These are phyloP conservation scores for Nephila pilipes DNA, from an alignment of 1,140 invertebrate genomes.

Conservation along the genomic window DNA sequence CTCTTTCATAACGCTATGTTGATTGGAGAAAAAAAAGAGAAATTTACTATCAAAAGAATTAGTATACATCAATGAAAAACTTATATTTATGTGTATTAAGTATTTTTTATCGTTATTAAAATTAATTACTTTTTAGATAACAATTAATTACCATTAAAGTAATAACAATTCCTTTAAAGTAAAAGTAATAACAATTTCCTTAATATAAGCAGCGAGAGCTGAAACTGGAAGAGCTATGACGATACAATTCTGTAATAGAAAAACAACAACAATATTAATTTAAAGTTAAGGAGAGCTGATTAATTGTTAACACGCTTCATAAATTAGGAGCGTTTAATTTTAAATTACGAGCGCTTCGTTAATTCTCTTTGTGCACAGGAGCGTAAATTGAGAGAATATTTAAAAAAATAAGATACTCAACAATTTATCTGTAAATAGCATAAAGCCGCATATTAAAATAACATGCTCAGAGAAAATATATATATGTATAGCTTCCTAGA, in stretches of 20 bases:
- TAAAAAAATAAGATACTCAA: neutral
- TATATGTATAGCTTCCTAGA: neutral
- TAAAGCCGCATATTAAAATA: conserved; percentile 19
- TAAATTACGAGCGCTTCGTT: conserved; percentile 38
- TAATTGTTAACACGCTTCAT: conserved; percentile 38
- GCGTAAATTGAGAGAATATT: conserved; percentile 25
- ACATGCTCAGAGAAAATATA: neutral
- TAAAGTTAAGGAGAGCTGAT: conserved; percentile 35
- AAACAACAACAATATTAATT: conserved; percentile 23
- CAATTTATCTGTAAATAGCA: conserved; percentile 24
- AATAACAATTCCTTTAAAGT: neutral
- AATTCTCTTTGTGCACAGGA: neutral
- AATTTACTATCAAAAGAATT: too few relatives aligned
- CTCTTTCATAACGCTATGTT: too few relatives aligned
- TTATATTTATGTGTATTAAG: neutral
- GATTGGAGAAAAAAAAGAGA: too few relatives aligned
- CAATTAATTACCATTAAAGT: conserved; percentile 7
- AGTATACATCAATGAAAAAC: too few relatives aligned
- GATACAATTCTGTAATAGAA: neutral
- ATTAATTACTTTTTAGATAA: neutral
- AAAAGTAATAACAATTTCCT: neutral
- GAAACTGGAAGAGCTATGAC: neutral
- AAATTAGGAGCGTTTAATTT: conserved; percentile 36
- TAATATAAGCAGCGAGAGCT: neutral
- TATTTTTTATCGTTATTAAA: neutral